A percentile compares a stretch with the other conserved stretches of the same genome.
Evolutionary conservation across 2,797 vertebrate species (phyloP).

Genomic region (Lerista edwardsae): DNA sequence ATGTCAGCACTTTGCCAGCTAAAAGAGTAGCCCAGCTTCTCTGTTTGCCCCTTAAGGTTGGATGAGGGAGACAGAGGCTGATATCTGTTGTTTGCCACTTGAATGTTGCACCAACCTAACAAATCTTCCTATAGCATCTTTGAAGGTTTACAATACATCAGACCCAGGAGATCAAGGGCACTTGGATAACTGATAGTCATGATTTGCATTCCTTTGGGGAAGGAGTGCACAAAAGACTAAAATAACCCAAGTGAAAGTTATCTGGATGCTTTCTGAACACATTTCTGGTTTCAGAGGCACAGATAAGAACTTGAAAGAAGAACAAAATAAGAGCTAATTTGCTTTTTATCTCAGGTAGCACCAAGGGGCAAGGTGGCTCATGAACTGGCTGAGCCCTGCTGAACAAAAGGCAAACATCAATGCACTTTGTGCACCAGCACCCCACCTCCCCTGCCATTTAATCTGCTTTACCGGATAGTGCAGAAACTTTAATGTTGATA

Average conservation of each 20-base stretch:
- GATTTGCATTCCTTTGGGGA: conserved; percentile 8
- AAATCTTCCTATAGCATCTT: neutral
- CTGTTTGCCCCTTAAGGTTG: neutral
- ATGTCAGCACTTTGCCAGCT: neutral
- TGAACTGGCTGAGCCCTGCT: neutral
- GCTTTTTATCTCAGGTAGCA: neutral
- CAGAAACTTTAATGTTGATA: neutral
- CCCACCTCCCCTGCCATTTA: neutral
- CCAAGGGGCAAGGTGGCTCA: neutral
- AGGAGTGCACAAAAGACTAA: neutral
- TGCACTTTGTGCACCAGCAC: neutral
- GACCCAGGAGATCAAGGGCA: neutral
- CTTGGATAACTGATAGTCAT: neutral
- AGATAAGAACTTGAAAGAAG: neutral
- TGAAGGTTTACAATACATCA: neutral
- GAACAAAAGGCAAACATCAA: neutral
- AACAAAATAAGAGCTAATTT: conserved; percentile 21
- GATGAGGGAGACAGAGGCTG: neutral
- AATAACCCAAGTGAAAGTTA: neutral
- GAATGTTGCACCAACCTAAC: neutral
- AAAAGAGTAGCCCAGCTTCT: neutral
- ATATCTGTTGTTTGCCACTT: neutral
- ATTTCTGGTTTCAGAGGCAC: neutral
- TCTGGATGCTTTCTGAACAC: neutral
- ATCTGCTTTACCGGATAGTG: neutral